These are phyloP conservation scores for Anguilla megastoma DNA, from an alignment of 2,797 vertebrate genomes.

Conservation along the genomic window DNA sequence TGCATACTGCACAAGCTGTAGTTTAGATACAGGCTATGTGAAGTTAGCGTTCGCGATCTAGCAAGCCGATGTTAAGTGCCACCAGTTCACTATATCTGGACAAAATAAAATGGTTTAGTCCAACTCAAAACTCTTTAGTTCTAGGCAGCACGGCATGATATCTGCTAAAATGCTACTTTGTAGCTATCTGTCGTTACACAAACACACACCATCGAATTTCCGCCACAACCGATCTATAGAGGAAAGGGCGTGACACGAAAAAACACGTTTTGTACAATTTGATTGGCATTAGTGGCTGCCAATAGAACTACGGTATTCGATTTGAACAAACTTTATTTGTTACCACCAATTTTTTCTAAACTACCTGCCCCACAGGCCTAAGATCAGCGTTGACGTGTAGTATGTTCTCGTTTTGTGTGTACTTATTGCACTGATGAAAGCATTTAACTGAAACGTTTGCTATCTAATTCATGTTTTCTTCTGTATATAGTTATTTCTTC, in stretches of 20 bases:
- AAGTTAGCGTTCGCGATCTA: background rate
- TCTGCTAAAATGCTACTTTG: background rate
- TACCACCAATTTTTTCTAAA: background rate
- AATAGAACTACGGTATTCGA: background rate
- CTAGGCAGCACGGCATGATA: background rate
- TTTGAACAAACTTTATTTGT: background rate
- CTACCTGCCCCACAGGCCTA: too few relatives aligned
- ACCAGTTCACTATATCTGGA: background rate
- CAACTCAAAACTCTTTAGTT: background rate
- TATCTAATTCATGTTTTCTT: too few relatives aligned
- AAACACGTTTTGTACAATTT: background rate
- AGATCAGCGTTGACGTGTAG: too few relatives aligned
- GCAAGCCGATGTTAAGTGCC: background rate
- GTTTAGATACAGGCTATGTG: background rate
- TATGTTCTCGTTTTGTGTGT: too few relatives aligned
- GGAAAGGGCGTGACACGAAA: background rate
- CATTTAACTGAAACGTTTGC: too few relatives aligned
- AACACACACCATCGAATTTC: background rate
- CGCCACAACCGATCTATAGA: background rate
- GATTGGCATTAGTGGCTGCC: background rate
- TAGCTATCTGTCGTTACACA: too few relatives aligned
- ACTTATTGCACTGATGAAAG: too few relatives aligned
- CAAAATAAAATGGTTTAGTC: background rate
- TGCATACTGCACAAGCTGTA: too few relatives aligned
- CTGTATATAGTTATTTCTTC: too few relatives aligned